phyloP scores from a whole-genome alignment of 2,888 invertebrate genomes.

The Punctoribates punctum region DNA sequence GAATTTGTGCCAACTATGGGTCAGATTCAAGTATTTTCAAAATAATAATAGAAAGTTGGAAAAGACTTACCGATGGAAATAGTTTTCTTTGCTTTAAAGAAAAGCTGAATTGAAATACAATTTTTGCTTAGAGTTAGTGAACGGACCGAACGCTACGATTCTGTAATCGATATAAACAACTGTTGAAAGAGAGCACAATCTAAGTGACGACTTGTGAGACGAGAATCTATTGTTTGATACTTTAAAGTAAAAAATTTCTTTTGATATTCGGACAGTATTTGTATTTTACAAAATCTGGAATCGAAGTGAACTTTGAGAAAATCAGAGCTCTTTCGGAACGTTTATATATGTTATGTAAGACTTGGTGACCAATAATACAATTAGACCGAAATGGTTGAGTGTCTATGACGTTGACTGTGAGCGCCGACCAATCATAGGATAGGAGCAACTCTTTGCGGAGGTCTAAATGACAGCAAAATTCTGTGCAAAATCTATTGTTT shows the following conservation, averaged over 20 bases:
- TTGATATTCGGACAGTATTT: neutral
- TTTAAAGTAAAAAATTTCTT: neutral
- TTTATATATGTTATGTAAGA: neutral
- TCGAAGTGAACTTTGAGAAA: neutral
- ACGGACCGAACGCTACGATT: neutral
- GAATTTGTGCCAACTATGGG: too few relatives aligned
- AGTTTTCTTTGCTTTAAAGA: neutral
- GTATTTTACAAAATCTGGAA: neutral
- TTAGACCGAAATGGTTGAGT: conserved; percentile 27
- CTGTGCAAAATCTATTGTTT: conserved; percentile 1
- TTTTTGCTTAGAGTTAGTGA: neutral
- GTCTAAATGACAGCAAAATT: conserved; percentile 20
- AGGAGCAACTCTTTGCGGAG: conserved; percentile 20
- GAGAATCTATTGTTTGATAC: neutral
- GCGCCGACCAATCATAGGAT: conserved; percentile 13
- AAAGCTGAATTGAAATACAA: neutral
- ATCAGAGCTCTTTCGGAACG: conserved; percentile 2
- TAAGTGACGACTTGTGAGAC: neutral
- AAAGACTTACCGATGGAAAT: neutral
- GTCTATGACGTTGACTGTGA: neutral
- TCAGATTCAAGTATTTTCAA: neutral
- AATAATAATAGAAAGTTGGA: neutral
- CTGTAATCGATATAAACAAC: conserved; percentile 33
- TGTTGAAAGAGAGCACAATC: conserved; percentile 28
- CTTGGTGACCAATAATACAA: conserved; percentile 32